These are phyloP conservation scores for Neogale vison DNA, from an alignment of 2,113 vertebrate genomes.

Conservation along the genomic window DNA sequence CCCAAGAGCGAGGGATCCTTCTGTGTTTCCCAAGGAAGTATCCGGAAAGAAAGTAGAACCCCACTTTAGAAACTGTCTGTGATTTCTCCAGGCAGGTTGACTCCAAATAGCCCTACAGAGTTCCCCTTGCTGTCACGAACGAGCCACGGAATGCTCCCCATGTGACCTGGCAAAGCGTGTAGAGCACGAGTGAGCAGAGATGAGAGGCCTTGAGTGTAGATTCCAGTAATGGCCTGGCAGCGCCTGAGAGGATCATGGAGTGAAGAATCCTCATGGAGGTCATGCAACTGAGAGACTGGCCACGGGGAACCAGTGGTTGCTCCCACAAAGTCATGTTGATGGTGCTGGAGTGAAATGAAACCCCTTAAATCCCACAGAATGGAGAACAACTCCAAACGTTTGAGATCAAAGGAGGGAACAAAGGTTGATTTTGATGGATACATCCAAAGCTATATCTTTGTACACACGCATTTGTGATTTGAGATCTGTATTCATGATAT, in stretches of 20 bases:
- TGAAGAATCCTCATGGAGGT: neutral
- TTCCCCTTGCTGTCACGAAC: neutral
- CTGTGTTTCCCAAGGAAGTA: neutral
- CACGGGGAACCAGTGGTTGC: fast-evolving
- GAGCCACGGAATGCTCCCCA: neutral
- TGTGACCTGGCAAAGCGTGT: neutral
- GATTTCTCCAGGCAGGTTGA: neutral
- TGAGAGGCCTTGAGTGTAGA: neutral
- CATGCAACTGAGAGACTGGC: too few species aligned
- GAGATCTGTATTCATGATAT: neutral
- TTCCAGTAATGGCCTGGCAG: neutral
- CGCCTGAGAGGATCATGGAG: neutral
- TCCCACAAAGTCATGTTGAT: neutral
- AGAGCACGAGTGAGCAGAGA: neutral
- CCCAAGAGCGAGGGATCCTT: neutral
- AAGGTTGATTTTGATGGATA: neutral
- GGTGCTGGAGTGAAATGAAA: neutral
- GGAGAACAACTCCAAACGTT: neutral
- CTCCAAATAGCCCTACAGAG: neutral
- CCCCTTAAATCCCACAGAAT: neutral
- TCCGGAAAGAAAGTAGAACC: neutral
- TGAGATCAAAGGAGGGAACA: neutral
- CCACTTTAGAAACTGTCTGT: neutral
- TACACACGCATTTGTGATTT: neutral
- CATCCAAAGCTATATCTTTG: neutral